A percentile compares a stretch with the other conserved stretches of the same genome.
phyloP scores from a whole-genome alignment of 2,113 vertebrate species.

The Geococcyx californianus region DNA sequence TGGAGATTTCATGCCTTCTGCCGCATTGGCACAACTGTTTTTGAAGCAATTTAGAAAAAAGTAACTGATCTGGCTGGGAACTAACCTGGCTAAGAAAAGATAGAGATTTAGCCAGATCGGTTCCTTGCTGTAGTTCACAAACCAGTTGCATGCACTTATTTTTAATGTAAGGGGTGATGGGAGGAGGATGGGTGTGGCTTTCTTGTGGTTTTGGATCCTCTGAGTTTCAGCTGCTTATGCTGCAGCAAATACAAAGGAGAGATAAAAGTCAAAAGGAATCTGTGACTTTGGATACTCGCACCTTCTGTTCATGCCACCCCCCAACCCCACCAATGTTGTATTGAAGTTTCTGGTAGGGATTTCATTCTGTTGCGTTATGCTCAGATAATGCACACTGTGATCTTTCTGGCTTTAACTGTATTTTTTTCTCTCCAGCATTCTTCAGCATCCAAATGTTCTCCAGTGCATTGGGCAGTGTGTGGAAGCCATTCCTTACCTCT shows the following conservation, averaged over 20 bases:
- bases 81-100: neutral
- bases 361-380: neutral
- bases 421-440: slow-evolving; percentile 65
- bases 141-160: neutral
- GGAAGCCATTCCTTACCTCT: slow-evolving; percentile 92
- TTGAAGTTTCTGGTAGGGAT: neutral
- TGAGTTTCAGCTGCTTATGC: neutral
- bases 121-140: neutral
- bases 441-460: slow-evolving; percentile 93
- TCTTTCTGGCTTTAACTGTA: neutral
- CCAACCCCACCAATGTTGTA: rapidly evolving
- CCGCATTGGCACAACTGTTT: neutral
- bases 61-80: neutral
- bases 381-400: neutral
- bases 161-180: neutral
- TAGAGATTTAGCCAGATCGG: neutral
- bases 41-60: neutral
- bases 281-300: neutral
- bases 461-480: slow-evolving; percentile 93
- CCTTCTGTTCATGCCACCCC: neutral
- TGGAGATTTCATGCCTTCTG: neutral
- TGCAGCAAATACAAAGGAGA: neutral
- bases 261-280: neutral
- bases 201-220: neutral
- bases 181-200: neutral